A percentile compares a stretch with the other conserved stretches of the same genome.
Evolutionary conservation across 35 echinoderm and acorn worm species (phyloP).

Genomic region (Hemicentrotus pulcherrimus): DNA sequence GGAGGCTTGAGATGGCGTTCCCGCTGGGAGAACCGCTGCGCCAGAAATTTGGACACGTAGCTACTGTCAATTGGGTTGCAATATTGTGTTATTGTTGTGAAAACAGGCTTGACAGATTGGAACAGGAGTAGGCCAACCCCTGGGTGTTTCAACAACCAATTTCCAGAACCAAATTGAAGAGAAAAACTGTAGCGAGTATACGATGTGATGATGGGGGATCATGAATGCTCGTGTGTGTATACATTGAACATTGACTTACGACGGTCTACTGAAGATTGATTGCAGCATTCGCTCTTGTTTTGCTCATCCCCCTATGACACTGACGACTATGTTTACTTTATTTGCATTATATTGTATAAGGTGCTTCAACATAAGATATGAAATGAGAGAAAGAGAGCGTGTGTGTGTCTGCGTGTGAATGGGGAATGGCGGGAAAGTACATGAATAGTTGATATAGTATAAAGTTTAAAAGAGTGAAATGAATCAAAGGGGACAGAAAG

Average conservation of each 20-base stretch:
- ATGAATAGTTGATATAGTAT: too few relatives aligned
- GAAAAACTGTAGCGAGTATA: conserved; percentile 48
- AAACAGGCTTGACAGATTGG: conserved; percentile 47
- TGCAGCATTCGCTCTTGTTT: neutral
- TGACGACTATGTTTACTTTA: neutral
- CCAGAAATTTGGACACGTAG: conserved; percentile 51
- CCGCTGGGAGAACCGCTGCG: conserved; percentile 26
- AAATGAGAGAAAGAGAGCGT: too few relatives aligned
- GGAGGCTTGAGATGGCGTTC: conserved; percentile 21
- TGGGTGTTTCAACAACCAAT: conserved; percentile 43
- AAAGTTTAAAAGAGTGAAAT: too few relatives aligned
- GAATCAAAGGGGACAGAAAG: too few relatives aligned
- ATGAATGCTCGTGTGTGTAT: neutral
- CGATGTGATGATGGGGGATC: neutral
- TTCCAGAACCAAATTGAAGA: conserved; percentile 42
- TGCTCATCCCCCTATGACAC: neutral
- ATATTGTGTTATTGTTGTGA: conserved; percentile 51
- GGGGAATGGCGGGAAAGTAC: too few relatives aligned
- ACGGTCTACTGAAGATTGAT: conserved; percentile 2
- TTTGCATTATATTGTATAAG: neutral
- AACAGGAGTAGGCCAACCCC: conserved; percentile 50
- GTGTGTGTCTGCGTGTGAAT: too few relatives aligned
- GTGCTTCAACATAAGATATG: neutral
- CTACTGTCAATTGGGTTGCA: conserved; percentile 40
- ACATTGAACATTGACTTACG: neutral